A percentile compares a stretch with the other conserved stretches of the same genome.
phyloP scores from a whole-genome alignment of 2,888 invertebrate species.

The Nomada hirtipes region DNA sequence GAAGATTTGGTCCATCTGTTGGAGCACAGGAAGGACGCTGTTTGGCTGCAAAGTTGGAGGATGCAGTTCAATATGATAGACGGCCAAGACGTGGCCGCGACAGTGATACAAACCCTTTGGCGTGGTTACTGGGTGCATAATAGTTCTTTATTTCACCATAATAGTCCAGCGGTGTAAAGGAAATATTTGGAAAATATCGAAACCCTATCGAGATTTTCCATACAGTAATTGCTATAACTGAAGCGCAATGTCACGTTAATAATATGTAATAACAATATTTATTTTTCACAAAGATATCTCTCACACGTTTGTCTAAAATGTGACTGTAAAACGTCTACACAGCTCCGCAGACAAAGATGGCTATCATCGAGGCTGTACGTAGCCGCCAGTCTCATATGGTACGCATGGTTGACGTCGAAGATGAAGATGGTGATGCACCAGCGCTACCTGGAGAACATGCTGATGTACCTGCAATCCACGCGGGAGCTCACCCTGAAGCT shows the following conservation, averaged over 20 bases:
- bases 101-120: conserved; percentile 68
- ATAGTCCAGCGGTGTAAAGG: too few relatives aligned
- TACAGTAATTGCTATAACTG: too few relatives aligned
- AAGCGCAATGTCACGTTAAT: too few relatives aligned
- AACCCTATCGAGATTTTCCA: too few relatives aligned
- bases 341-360: conserved; percentile 65
- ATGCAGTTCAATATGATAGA: conserved; percentile 57
- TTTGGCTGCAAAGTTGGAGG: conserved; percentile 58
- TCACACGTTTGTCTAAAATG: not conserved
- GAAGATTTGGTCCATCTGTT: conserved; percentile 60
- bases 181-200: too few relatives aligned
- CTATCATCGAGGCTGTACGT: conserved; percentile 65
- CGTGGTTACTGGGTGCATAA: conserved; percentile 66
- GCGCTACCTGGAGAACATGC: conserved; percentile 66
- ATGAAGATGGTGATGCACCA: conserved; percentile 63
- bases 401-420: conserved; percentile 61
- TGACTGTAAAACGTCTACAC: not conserved
- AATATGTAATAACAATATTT: too few relatives aligned
- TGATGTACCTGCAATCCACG: conserved; percentile 36
- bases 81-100: conserved; percentile 62
- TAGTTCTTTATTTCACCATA: too few relatives aligned
- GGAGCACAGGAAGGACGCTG: conserved; percentile 31
- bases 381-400: conserved; percentile 72
- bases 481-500: conserved; percentile 53
- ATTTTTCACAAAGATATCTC: too few relatives aligned